Conservation (phyloP, 2,888 invertebrate genomes). For the Troides helena region DNA sequence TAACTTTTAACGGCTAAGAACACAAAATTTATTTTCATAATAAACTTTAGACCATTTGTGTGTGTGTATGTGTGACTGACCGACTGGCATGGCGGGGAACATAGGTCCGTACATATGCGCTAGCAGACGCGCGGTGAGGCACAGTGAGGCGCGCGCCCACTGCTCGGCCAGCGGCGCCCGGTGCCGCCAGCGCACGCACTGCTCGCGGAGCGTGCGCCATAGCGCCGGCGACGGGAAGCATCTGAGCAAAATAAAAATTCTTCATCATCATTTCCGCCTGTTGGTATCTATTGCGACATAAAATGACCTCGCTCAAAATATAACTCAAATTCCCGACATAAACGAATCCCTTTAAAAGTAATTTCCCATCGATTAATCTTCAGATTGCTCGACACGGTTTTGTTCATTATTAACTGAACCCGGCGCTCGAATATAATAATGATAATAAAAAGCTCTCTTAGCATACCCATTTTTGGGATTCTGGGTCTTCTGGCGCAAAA, state of each 20-base stretch:
- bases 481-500: too few species aligned
- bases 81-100: constrained; percentile 89
- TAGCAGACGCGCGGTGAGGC: constrained; percentile 90
- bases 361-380: too few species aligned
- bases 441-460: too few species aligned
- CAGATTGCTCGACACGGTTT: too few species aligned
- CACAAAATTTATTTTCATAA: too few species aligned
- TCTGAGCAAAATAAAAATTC: constrained; percentile 38
- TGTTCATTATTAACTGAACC: too few species aligned
- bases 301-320: too few species aligned
- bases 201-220: constrained; percentile 96
- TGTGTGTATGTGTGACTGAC: constrained; percentile 64
- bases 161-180: constrained; percentile 95
- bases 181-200: constrained; percentile 96
- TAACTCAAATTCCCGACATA: too few species aligned
- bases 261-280: not conserved
- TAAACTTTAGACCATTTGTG: not conserved
- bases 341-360: too few species aligned
- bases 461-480: too few species aligned
- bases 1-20: too few species aligned
- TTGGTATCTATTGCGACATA: not conserved
- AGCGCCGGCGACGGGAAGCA: constrained; percentile 97
- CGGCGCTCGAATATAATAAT: too few species aligned
- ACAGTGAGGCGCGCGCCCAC: constrained; percentile 96
- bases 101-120: constrained; percentile 93